These are phyloP conservation scores for Mormyrops attenuatus DNA, from an alignment of 2,797 vertebrate species.

Conservation along the genomic window DNA sequence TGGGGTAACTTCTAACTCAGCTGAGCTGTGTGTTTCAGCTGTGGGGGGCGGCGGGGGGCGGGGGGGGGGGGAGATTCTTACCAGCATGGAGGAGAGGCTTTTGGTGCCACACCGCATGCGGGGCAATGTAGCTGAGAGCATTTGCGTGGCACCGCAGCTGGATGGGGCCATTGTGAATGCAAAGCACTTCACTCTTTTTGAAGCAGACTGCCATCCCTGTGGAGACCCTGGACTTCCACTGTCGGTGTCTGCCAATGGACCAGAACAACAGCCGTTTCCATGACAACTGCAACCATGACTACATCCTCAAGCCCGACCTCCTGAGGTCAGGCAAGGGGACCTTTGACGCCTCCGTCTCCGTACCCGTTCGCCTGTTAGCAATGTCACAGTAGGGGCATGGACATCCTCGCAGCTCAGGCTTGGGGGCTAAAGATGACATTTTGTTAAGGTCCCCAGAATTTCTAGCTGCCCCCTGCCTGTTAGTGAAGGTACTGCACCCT, in stretches of 20 bases:
- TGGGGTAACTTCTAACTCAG: not conserved
- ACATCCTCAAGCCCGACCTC: conserved; percentile 71
- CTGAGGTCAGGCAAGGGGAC: conserved; percentile 48
- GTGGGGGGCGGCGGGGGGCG: not conserved
- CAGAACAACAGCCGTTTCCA: conserved; percentile 78
- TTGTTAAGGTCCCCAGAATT: not conserved
- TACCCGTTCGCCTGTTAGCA: not conserved
- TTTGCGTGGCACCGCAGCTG: not conserved
- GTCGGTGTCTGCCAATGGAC: conserved; percentile 69
- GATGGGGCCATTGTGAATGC: not conserved
- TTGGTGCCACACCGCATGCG: not conserved
- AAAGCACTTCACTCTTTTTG: not conserved
- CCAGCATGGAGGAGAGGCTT: not conserved
- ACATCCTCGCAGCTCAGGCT: not conserved
- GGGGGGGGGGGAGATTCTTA: not conserved
- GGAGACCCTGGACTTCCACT: conserved; percentile 90
- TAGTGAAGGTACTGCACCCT: not conserved
- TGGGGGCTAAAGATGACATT: not conserved
- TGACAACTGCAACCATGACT: conserved; percentile 82
- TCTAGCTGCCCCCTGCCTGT: not conserved
- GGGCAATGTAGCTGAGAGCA: not conserved
- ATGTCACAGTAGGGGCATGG: not conserved
- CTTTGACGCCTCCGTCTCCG: conserved; percentile 56
- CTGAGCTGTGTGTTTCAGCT: not conserved
- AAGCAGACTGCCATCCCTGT: conserved; percentile 29